Evolutionary conservation across 2,113 vertebrate species (phyloP), one percentile per base, ranked within the genome.

Genomic region (Mirza zaza): DNA sequence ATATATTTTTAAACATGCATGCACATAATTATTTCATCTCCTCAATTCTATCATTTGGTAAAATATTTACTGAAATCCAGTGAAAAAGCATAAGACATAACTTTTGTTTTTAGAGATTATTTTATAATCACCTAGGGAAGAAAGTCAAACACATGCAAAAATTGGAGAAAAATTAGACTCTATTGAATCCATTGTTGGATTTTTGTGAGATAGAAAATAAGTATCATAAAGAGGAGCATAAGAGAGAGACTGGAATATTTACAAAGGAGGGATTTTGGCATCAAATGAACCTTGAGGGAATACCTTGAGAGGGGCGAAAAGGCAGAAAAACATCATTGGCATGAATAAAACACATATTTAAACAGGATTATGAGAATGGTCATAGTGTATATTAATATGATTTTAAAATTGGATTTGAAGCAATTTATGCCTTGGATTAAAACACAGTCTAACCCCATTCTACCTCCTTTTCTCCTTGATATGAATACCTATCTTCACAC

Each of bases 61-160:
- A 96, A 91, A 45, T 93, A 61, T 79, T 65, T 79, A 83, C 23
- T 34, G 65, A 87, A 80, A 93, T n/a, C 20, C 32, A 67, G 21
- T 32, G 25, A 67, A 70, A 79, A 73, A 65, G 8, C 3, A 1
- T 68, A 70, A 68, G 25, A 42, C 29, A 42, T 27, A 81, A 55
- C 21, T 93, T 90, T 79, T 70, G 29, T 20, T 90, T 77, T 89
- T n/a, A 50, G 29, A 91, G 8, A 88, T 81, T 34, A 70, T 29
- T 85, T 85, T 65, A 71, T 50, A 90, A 57, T 71, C 12, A 79
- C 29, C n/a, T 57, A 63, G 5, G 21, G 42, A 52, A 93, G 52
- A 90, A 90, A 68, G 65, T 85, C 36, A 91, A 86, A 75, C 11
- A 57, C 29, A 91, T 55, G 45, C 4, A n/a, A 96, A 61, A 59